Base-by-base conservation (phyloP, 2,113 vertebrate genomes). In the Ivindomyrus marchei region DNA sequence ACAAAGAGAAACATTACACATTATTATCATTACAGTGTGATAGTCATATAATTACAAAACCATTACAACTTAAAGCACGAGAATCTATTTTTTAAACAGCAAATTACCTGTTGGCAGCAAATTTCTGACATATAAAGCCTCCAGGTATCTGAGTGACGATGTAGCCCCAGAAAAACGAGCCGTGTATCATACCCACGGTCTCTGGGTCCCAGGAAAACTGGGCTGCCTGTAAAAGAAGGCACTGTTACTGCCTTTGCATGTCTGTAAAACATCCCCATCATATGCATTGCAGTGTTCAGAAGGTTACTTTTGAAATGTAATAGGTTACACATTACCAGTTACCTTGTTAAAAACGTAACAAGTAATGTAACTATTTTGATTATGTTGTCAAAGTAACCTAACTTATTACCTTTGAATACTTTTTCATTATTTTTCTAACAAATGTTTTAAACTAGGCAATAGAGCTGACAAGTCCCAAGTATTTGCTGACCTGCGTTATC, bases 161-260 rank as follows among this genome's bases (percentile, higher is more conserved):
- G 94, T 98, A 98, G 39, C 98, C 97, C 97, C 97, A 98, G 94
- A 98, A 98, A 94, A 98, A 98, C 3, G 97, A 98, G 5, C 97
- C 97, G 1, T 98, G 98, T 88, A 98, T 98, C 96, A 98, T 96
- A 88, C 97, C 98, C 87, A 98, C 98, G 0, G 97, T 98, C 91
- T 98, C 97, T 24, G 98, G 97, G 91, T 98, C 97, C 97, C 98
- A 98, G 91, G 92, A 94, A 93, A 98, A 98, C 94, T 97, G 97
- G 39, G 97, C 97, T 96, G 97, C 95, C 97, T 98, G 95, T 88
- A 11, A 3, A 53, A 70, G 91, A 92, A 47, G 88, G 46, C 36
- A 85, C 89, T 90, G 77, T 70, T 45, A 88, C 87, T 45, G 11
- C 15, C n/a, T 53, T 36, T 52, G 85, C 9, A 8, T 80, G 15